Percentiles rank a stretch among this genome's conserved stretches.
phyloP scores from a whole-genome alignment of 2,888 invertebrate genomes.

The Stictocephala bisonia region DNA sequence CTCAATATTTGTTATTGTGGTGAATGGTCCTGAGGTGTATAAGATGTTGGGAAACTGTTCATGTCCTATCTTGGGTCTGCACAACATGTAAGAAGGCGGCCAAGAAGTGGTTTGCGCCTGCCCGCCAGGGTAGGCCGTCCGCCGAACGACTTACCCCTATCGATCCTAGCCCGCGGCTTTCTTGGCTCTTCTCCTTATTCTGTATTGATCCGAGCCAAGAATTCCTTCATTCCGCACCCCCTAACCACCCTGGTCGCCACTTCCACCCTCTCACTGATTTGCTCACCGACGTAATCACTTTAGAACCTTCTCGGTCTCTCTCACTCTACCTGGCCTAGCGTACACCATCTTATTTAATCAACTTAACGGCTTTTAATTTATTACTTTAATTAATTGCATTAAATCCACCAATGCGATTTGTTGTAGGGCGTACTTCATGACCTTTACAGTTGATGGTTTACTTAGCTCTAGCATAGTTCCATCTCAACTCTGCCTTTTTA shows the following conservation, averaged over 20 bases:
- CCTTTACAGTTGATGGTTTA: too few relatives aligned
- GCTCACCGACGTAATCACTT: conserved; percentile 22
- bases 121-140: conserved; percentile 17
- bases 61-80: too few relatives aligned
- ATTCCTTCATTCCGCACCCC: too few relatives aligned
- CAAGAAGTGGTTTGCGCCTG: neutral
- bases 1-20: too few relatives aligned
- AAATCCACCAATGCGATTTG: too few relatives aligned
- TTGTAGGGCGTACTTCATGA: too few relatives aligned
- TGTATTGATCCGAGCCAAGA: conserved; percentile 32
- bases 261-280: neutral
- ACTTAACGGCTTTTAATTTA: conserved; percentile 16
- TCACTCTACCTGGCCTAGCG: neutral
- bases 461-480: too few relatives aligned
- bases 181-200: conserved; percentile 36
- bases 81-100: too few relatives aligned
- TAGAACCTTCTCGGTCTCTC: neutral
- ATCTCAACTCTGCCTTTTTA: too few relatives aligned
- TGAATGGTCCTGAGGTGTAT: too few relatives aligned
- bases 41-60: too few relatives aligned
- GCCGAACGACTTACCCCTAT: conserved; percentile 19
- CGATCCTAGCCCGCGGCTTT: conserved; percentile 11
- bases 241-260: neutral
- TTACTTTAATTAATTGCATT: neutral
- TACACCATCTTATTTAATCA: conserved; percentile 6